phyloP scores from a whole-genome alignment of 2,888 invertebrate genomes.

The Helleia helle region DNA sequence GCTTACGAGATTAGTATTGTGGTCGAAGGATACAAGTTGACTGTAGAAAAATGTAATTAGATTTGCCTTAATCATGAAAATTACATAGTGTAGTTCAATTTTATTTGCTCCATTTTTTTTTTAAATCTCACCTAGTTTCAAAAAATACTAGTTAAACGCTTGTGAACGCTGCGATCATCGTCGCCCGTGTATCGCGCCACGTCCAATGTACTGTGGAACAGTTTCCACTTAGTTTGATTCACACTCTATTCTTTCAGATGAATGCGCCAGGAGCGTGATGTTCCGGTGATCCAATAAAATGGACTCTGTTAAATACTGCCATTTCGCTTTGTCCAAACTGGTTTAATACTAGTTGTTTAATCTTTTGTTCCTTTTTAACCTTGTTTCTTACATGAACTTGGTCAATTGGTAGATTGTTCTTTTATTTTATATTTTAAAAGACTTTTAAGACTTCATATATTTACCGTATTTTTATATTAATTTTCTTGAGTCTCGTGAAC shows the following conservation, averaged over 20 bases:
- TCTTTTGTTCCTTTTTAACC: background rate
- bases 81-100: too few species aligned
- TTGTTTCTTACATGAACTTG: background rate
- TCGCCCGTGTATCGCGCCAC: background rate
- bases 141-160: too few species aligned
- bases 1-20: too few species aligned
- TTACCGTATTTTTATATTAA: too few species aligned
- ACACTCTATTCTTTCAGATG: conserved; percentile 6
- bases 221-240: conserved; percentile 7
- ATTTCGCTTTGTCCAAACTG: background rate
- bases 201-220: conserved; percentile 1
- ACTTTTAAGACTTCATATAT: background rate
- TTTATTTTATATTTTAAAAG: background rate
- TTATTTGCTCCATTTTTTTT: too few species aligned
- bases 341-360: conserved; percentile 7
- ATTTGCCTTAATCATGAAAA: too few species aligned
- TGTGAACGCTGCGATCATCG: background rate
- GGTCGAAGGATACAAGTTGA: too few species aligned
- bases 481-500: too few species aligned
- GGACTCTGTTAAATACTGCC: conserved; percentile 1
- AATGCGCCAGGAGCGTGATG: conserved; percentile 5
- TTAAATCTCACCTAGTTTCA: too few species aligned
- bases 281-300: conserved; percentile 5
- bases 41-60: too few species aligned
- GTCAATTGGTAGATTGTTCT: background rate